A percentile compares a stretch with the other conserved stretches of the same genome.
These are phyloP conservation scores for Cephus nigrinus DNA, from an alignment of 2,888 invertebrate species.

Conservation along the genomic window DNA sequence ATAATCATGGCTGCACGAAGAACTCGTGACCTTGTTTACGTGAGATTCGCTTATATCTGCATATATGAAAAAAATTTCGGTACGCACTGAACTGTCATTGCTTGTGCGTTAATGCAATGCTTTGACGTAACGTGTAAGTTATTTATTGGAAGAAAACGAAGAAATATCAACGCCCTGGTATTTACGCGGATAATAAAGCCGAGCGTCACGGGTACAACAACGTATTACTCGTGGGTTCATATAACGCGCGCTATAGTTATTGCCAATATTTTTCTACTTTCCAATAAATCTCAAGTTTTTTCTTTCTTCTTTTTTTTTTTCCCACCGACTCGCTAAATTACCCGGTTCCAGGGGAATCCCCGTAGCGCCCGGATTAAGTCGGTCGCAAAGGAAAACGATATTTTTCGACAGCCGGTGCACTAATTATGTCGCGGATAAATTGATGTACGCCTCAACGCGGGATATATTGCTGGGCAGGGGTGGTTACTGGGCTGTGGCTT, in stretches of 20 bases:
- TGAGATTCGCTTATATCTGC: neutral
- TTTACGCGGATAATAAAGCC: slow-evolving; percentile 1
- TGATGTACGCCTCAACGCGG: neutral
- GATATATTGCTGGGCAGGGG: no score
- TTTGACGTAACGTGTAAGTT: neutral
- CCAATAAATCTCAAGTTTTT: slow-evolving; percentile 19
- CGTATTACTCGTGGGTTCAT: slow-evolving; percentile 15
- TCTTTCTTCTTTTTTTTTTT: slow-evolving; percentile 1
- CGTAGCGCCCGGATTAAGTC: neutral
- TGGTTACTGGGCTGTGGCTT: neutral
- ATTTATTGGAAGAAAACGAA: no score
- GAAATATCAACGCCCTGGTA: no score
- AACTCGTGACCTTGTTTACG: neutral
- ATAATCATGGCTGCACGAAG: neutral
- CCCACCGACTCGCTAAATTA: neutral
- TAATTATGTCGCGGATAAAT: neutral
- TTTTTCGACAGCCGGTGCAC: neutral
- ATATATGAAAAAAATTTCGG: neutral
- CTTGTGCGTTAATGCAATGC: neutral
- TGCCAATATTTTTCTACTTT: slow-evolving; percentile 24
- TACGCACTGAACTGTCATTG: neutral
- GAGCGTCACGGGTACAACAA: slow-evolving; percentile 10
- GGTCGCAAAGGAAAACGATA: neutral
- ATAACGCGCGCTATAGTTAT: slow-evolving; percentile 17
- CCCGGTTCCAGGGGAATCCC: neutral